A percentile compares a stretch with the other conserved stretches of the same genome.
Evolutionary conservation across 1,140 invertebrate genomes (phyloP).

Genomic region (Sminthurinus signatus): DNA sequence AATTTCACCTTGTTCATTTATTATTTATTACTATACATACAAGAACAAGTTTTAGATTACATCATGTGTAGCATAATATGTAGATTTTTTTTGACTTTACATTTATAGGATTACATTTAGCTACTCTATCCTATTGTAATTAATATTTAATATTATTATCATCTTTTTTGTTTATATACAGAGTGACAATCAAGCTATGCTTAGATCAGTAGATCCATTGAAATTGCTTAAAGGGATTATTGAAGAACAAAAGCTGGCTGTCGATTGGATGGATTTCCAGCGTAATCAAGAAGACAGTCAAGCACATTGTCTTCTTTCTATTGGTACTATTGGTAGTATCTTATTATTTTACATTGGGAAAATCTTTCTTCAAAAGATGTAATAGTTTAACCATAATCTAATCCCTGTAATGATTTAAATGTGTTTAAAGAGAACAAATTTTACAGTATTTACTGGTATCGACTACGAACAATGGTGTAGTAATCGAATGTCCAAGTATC

Average conservation of each 20-base stretch:
- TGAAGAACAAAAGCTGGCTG: slow-evolving; percentile 34
- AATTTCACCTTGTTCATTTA: neutral
- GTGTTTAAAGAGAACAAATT: too few species aligned
- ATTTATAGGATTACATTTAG: too few species aligned
- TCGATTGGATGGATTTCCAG: slow-evolving; percentile 24
- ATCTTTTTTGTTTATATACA: neutral
- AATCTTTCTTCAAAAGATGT: too few species aligned
- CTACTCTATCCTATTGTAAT: neutral
- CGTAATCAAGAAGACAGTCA: neutral
- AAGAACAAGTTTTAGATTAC: neutral
- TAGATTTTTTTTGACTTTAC: neutral
- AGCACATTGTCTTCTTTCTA: slow-evolving; percentile 11
- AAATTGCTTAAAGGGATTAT: slow-evolving; percentile 23
- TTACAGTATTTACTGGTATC: too few species aligned
- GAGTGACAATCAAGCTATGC: slow-evolving; percentile 4
- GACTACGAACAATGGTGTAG: too few species aligned
- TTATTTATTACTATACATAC: neutral
- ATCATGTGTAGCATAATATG: neutral
- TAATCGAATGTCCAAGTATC: too few species aligned
- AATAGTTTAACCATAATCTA: too few species aligned
- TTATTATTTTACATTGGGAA: too few species aligned
- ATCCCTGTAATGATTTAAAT: too few species aligned
- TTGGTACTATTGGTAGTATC: slow-evolving; percentile 26
- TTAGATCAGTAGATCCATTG: slow-evolving; percentile 11
- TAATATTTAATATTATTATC: neutral